Base-by-base conservation (phyloP, 92 coral and sea anemone genomes). In the Porites lobata region DNA sequence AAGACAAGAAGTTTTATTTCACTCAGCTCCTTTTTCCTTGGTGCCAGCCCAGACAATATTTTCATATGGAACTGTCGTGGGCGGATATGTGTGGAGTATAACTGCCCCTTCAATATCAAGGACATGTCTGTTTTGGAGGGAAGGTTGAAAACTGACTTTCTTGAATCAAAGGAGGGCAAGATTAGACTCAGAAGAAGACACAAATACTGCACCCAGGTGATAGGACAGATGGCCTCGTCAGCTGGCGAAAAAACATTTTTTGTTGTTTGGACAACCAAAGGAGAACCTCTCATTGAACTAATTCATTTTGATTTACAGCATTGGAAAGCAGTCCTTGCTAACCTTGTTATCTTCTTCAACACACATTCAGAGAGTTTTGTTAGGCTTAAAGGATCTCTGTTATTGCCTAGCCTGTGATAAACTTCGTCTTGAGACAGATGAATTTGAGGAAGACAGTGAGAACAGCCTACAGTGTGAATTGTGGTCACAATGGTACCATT, bases 41-140 rank as follows among this genome's bases (percentile, higher is more conserved):
- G 85, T 61, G 93, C 90, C 8, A 86, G 75, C 43, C 94, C 90
- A 65, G 91, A 91, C 43, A 91, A 81, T 64, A 91, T 91, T 61
- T 81, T 91, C 62, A 15, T 84, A 20, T 91, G 94, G 50, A 51
- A 50, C 56, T 86, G 87, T 72, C 74, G 87, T 90, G 84, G 87
- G 9, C 19, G 80, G 47, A 78, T 86, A 13, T 65, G 78, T 50
- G 69, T 86, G 52, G 85, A 85, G 67, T 85, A 24, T 77, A 90
- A 90, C 67, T 80, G 93, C 68, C 93, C 93, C 47, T 85, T 65
- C 70, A 73, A 73, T 29, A 63, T 90, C 29, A 75, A 58, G 50
- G 91, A 65, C 63, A 52, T 43, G 21, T 43, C 74, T 61, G 65
- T 90, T 43, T 65, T 58, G 53, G 87, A 79, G 53, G 86, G 52